Evolutionary conservation across 2,797 vertebrate genomes (phyloP).

Genomic region (Phaenicophaeus curvirostris): DNA sequence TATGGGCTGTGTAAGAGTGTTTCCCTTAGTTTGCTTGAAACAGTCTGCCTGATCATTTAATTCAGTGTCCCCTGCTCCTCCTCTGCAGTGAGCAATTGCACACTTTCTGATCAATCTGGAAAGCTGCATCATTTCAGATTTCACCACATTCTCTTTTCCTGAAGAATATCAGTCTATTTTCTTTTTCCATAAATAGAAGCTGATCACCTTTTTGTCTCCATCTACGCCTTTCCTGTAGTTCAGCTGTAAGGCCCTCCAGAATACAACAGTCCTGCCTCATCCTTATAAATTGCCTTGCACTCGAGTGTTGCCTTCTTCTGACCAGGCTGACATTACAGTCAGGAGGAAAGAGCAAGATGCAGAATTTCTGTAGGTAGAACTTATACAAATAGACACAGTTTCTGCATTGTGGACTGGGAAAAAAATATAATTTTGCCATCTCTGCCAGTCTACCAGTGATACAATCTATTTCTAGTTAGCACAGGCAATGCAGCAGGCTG

Average conservation of each 20-base stretch:
- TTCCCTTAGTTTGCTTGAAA: not conserved
- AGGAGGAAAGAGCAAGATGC: not conserved
- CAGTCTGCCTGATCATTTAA: not conserved
- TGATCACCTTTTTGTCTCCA: not conserved
- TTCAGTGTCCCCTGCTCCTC: not conserved
- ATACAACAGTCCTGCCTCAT: not conserved
- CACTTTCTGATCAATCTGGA: not conserved
- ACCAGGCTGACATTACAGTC: not conserved
- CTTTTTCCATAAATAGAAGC: not conserved
- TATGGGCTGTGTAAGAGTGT: not conserved
- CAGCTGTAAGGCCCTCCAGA: fast-evolving
- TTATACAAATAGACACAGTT: not conserved
- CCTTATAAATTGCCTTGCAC: not conserved
- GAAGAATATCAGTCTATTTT: not conserved
- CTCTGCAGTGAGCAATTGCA: not conserved
- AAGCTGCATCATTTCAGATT: not conserved
- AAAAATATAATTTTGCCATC: not conserved
- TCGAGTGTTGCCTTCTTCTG: not conserved
- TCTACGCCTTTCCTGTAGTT: not conserved
- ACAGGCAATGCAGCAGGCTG: not conserved
- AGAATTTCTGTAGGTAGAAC: not conserved
- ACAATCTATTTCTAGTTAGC: not conserved
- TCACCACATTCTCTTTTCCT: not conserved
- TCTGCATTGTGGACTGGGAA: not conserved
- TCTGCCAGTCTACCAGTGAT: not conserved